Evolutionary conservation across 2,797 vertebrate species (phyloP).

Genomic region (Varecia variegata): DNA sequence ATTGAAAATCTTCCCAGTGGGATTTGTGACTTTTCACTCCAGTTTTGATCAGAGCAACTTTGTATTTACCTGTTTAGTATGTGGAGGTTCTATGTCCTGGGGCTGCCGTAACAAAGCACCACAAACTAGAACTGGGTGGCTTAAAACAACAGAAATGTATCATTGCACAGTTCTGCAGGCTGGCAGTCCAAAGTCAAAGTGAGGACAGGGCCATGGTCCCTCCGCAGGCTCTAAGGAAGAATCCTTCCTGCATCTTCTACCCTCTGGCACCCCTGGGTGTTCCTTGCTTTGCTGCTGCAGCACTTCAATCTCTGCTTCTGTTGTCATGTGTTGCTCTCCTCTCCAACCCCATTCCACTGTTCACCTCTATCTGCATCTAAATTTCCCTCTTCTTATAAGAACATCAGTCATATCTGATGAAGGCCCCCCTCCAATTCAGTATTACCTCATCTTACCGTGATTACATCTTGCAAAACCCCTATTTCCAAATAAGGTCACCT

Average conservation of each 20-base stretch:
- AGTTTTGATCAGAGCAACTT: not conserved
- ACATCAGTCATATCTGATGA: not conserved
- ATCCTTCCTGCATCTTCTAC: not conserved
- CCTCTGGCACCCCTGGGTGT: not conserved
- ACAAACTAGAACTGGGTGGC: not conserved
- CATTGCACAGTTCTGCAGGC: not conserved
- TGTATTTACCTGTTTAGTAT: not conserved
- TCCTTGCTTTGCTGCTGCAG: not conserved
- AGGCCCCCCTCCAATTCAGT: not conserved
- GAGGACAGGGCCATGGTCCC: rapidly evolving
- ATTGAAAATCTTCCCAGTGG: not conserved
- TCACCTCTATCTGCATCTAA: not conserved
- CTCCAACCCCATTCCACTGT: not conserved
- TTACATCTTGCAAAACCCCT: not conserved
- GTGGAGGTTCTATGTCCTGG: not conserved
- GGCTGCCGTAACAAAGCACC: not conserved
- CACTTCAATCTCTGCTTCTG: not conserved
- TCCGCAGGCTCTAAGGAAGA: not conserved
- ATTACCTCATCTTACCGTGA: not conserved
- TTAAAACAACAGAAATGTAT: not conserved
- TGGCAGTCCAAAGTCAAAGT: not conserved
- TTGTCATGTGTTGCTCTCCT: not conserved
- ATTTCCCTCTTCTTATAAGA: not conserved
- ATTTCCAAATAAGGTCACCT: not conserved
- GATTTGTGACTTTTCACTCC: not conserved